Evolutionary conservation across 2,888 invertebrate genomes (phyloP), one percentile per base, ranked within the genome.

Genomic region (Nebria brevicollis): DNA sequence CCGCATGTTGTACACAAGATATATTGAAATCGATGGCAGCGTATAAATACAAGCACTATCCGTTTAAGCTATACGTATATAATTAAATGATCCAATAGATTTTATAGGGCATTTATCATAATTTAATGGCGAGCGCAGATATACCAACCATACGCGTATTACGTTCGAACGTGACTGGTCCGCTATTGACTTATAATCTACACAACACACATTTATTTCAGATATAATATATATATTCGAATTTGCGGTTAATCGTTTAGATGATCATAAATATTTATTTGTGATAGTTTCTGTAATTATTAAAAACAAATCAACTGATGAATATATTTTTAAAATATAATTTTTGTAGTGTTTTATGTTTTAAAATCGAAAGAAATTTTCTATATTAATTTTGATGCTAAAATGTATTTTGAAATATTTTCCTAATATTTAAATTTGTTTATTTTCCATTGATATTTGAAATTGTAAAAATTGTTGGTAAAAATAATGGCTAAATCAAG

Each of bases 71-170:
- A 70, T 42, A 73, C 65, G 66, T 81, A 66, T 79, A 81, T 81
- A 81, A 81, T 81, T 81, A 81, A 81, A 81, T 81, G 81, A 81
- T 81, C 72, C 81, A 81, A 81, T 81, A 81, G 81, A 81, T 81
- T 81, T 81, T 81, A 81, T 76, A 77, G 76, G 65, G 81, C 72
- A 81, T 81, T 81, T 81, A 81, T 81, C 81, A 81, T 81, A 77
- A 81, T 81, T 81, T 81, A 81, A 81, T 73, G 77, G 81, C 73
- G 75, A 77, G 34, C 41, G 41, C 41, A 42, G 73, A 73, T 73
- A 73, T 73, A 43, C 73, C 54, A 73, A 77, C 54, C 43, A 25
- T 34, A 66, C 41, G 74, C 34, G 72, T 75, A 79, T 79, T 79
- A 75, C 68, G 75, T 79, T 43, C 74, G 68, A 74, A 79, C 70